Conservation (phyloP, 2,797 vertebrate genomes). For the Onychomys leucogaster region DNA sequence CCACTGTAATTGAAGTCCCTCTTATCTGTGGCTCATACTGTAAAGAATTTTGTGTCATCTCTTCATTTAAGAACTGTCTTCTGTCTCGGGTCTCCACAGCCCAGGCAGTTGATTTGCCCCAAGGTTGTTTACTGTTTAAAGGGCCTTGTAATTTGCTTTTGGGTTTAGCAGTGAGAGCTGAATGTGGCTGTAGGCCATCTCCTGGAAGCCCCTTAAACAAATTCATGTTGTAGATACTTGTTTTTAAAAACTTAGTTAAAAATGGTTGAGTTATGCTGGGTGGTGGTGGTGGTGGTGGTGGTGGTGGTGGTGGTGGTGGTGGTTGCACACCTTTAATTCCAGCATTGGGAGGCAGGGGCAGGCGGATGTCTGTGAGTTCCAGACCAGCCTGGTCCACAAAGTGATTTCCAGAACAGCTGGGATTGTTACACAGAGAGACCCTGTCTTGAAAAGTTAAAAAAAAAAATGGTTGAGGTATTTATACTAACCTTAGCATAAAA, state of each 20-base stretch:
- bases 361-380: no score
- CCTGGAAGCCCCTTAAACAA: not conserved
- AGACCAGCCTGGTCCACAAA: no score
- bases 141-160: not conserved
- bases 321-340: no score
- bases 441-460: no score
- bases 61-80: not conserved
- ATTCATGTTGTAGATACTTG: not conserved
- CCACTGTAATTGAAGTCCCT: not conserved
- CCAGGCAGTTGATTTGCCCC: not conserved
- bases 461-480: not conserved
- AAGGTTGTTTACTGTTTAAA: not conserved
- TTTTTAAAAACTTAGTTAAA: not conserved
- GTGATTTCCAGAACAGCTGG: no score
- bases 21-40: not conserved
- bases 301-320: no score
- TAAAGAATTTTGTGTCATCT: not conserved
- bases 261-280: not conserved
- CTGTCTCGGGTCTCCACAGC: not conserved
- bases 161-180: not conserved
- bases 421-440: no score
- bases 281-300: no score
- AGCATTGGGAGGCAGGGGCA: no score
- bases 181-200: not conserved
- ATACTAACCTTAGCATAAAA: not conserved